These are phyloP conservation scores for Betta splendens DNA, from an alignment of 2,797 vertebrate species.

Conservation along the genomic window DNA sequence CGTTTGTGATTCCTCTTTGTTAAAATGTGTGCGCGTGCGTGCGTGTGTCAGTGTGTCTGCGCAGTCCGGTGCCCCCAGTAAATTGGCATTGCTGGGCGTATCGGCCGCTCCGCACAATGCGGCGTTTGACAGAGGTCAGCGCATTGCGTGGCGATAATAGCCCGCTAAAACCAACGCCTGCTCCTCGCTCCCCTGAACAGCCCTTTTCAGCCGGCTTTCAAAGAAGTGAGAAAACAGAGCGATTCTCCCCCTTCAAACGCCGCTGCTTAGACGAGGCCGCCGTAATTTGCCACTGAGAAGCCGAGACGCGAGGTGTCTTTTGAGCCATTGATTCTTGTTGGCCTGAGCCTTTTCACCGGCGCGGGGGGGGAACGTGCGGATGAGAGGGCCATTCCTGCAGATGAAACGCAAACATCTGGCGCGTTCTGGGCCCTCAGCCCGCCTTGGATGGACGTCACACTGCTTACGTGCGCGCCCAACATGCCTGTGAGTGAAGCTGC, in stretches of 20 bases:
- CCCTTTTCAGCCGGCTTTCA: conserved; percentile 33
- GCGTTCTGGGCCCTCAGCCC: conserved; percentile 53
- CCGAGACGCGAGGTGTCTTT: conserved; percentile 48
- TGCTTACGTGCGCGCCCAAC: conserved; percentile 33
- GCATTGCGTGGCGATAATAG: conserved; percentile 14
- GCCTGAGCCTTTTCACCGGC: conserved; percentile 39
- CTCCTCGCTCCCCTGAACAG: conserved; percentile 29
- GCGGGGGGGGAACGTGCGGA: conserved; percentile 4
- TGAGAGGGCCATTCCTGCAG: conserved; percentile 24
- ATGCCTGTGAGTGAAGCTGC: no score
- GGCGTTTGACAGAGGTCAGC: conserved; percentile 33
- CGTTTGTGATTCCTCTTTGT: conserved; percentile 29
- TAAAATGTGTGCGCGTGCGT: neutral
- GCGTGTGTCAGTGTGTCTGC: conserved; percentile 1
- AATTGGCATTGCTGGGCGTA: conserved; percentile 27
- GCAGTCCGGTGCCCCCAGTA: neutral
- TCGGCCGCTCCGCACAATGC: conserved; percentile 21
- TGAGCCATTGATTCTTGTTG: conserved; percentile 58
- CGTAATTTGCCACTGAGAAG: conserved; percentile 55
- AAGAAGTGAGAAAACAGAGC: conserved; percentile 39
- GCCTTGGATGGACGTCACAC: conserved; percentile 52
- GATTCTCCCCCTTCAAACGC: conserved; percentile 34
- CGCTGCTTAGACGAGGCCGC: conserved; percentile 21
- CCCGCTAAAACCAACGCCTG: conserved; percentile 1
- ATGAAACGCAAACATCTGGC: conserved; percentile 69